Percentiles rank a stretch among this genome's conserved stretches.
Conservation (phyloP, 2,113 vertebrate species). For the Gambusia affinis region DNA sequence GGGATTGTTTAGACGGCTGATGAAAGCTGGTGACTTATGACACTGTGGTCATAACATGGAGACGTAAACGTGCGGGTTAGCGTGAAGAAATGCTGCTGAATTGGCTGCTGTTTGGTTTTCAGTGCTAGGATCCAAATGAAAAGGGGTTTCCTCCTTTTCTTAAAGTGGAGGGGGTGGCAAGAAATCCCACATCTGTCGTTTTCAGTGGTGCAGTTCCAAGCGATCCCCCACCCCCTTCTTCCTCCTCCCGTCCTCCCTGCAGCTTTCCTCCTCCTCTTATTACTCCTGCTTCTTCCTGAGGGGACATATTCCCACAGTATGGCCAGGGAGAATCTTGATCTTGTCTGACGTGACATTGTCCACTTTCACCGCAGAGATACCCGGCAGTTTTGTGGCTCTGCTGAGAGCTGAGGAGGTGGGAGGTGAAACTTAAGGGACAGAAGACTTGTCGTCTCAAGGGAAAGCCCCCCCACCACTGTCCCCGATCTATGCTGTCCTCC, state of each 20-base stretch:
- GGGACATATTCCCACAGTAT: slow-evolving; percentile 67
- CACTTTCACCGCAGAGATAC: slow-evolving; percentile 66
- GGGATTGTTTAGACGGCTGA: slow-evolving; percentile 61
- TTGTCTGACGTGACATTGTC: slow-evolving; percentile 71
- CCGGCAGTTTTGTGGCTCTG: slow-evolving; percentile 52
- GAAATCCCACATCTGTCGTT: slow-evolving; percentile 59
- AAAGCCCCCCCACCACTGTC: slow-evolving; percentile 14
- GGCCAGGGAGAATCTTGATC: slow-evolving; percentile 48
- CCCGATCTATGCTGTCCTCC: slow-evolving; percentile 36
- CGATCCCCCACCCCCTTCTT: slow-evolving; percentile 34
- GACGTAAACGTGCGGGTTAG: slow-evolving; percentile 55
- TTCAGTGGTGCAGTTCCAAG: slow-evolving; percentile 70
- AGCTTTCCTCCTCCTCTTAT: slow-evolving; percentile 43
- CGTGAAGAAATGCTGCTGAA: slow-evolving; percentile 38
- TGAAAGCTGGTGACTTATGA: slow-evolving; percentile 67
- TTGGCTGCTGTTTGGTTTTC: slow-evolving; percentile 59
- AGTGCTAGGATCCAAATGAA: slow-evolving; percentile 31
- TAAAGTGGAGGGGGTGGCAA: slow-evolving; percentile 17
- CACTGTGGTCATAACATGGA: slow-evolving; percentile 72
- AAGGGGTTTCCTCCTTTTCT: slow-evolving; percentile 30
- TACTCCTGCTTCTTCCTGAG: slow-evolving; percentile 47
- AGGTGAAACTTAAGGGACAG: slow-evolving; percentile 10
- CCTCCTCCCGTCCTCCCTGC: slow-evolving; percentile 27
- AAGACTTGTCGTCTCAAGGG: slow-evolving; percentile 51
- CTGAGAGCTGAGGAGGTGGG: slow-evolving; percentile 1